A percentile compares a stretch with the other conserved stretches of the same genome.
Conservation (phyloP, 2,888 invertebrate species). For the Arrhopalites spinosus region DNA sequence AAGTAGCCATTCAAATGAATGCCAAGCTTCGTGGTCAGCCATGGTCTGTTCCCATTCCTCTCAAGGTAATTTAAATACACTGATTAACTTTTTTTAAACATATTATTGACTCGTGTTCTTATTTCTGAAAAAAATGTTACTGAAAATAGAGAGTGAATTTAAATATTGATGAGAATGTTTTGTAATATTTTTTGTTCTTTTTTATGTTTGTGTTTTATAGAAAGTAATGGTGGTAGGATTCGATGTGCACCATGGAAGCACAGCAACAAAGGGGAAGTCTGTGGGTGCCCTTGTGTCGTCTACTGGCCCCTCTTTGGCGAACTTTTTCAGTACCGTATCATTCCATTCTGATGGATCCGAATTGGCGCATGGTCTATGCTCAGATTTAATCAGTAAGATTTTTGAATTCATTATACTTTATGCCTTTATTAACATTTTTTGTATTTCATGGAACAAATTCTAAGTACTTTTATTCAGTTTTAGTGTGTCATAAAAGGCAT, state of each 20-base stretch:
- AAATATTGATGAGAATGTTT: neutral
- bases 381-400: conserved; percentile 40
- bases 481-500: neutral
- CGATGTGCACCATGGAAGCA: conserved; percentile 44
- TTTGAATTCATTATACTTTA: neutral
- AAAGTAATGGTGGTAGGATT: conserved; percentile 48
- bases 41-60: conserved; percentile 77
- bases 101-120: neutral
- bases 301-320: conserved; percentile 24
- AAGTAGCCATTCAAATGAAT: conserved; percentile 65
- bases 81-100: neutral
- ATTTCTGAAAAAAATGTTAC: neutral
- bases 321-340: conserved; percentile 41
- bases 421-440: neutral
- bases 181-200: conserved; percentile 2
- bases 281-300: conserved; percentile 49
- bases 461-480: neutral
- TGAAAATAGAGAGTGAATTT: conserved; percentile 10
- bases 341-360: conserved; percentile 31
- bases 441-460: neutral
- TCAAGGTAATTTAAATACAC: conserved; percentile 57
- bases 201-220: conserved; percentile 10
- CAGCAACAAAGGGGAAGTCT: conserved; percentile 29
- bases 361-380: conserved; percentile 26
- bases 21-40: conserved; percentile 82